These are phyloP conservation scores for Xylophagus ater DNA, from an alignment of 2,888 invertebrate species.

Conservation along the genomic window DNA sequence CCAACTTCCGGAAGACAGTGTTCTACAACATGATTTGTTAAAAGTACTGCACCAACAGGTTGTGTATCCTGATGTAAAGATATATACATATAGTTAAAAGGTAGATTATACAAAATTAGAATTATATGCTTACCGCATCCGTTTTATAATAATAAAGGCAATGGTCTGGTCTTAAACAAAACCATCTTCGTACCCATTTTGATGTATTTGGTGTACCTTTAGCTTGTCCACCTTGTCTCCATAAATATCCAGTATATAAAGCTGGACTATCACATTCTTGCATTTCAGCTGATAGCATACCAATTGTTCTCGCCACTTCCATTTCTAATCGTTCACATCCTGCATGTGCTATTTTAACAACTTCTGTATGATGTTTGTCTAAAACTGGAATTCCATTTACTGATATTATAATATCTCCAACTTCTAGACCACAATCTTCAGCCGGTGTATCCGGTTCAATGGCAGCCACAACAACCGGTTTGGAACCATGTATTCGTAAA, in stretches of 20 bases:
- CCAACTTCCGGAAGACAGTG: conserved; percentile 40
- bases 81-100: neutral
- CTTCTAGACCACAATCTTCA: conserved; percentile 81
- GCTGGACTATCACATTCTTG: conserved; percentile 51
- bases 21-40: conserved; percentile 69
- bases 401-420: conserved; percentile 86
- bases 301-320: conserved; percentile 79
- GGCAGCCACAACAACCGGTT: conserved; percentile 92
- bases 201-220: conserved; percentile 43
- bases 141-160: conserved; percentile 93
- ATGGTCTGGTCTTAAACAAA: conserved; percentile 80
- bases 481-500: conserved; percentile 88
- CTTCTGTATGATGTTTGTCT: conserved; percentile 87
- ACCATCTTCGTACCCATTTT: conserved; percentile 85
- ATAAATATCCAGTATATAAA: conserved; percentile 63
- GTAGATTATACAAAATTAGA: neutral
- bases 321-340: conserved; percentile 76
- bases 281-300: conserved; percentile 57
- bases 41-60: conserved; percentile 80
- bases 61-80: conserved; percentile 56
- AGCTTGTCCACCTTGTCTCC: conserved; percentile 55
- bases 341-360: conserved; percentile 82
- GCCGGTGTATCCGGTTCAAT: conserved; percentile 92
- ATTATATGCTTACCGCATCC: conserved; percentile 55
- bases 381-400: conserved; percentile 85